phyloP scores from a whole-genome alignment of 2,888 invertebrate genomes.

The Drosophila lacicola region DNA sequence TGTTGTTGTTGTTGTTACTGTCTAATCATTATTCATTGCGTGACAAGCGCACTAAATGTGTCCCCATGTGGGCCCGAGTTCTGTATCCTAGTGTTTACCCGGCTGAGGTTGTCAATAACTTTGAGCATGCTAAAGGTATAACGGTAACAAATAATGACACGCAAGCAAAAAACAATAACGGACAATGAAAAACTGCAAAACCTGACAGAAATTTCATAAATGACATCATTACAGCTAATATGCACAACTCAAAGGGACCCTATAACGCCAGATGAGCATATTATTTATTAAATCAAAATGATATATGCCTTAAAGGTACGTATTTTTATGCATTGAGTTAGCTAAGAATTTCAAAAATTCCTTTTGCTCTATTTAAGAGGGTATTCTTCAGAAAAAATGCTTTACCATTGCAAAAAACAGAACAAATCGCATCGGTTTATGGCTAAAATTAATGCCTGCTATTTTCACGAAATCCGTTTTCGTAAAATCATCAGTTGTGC shows the following conservation, averaged over 20 bases:
- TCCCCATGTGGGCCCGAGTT: constrained; percentile 31
- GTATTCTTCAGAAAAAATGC: neutral
- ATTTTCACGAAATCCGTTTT: constrained; percentile 73
- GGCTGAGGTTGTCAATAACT: constrained; percentile 68
- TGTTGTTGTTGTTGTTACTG: constrained; percentile 35
- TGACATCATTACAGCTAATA: constrained; percentile 8
- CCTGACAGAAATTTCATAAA: constrained; percentile 13
- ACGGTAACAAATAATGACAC: constrained; percentile 50
- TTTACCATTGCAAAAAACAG: constrained; percentile 1
- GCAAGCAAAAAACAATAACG: constrained; percentile 37
- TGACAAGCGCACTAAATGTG: constrained; percentile 74
- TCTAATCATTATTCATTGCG: constrained; percentile 80
- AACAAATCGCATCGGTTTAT: constrained; percentile 45
- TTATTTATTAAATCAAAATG: neutral
- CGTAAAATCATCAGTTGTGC: constrained; percentile 42
- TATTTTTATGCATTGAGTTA: neutral
- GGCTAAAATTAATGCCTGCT: constrained; percentile 68
- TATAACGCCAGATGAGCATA: neutral
- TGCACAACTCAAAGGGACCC: neutral
- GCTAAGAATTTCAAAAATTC: neutral
- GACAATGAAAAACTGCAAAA: constrained; percentile 40
- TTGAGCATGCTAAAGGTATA: constrained; percentile 67
- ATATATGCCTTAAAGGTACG: neutral
- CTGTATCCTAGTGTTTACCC: constrained; percentile 27
- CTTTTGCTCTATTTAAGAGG: neutral